These are phyloP conservation scores for Drosophila littoralis DNA, from an alignment of 1,140 invertebrate species.

Conservation along the genomic window DNA sequence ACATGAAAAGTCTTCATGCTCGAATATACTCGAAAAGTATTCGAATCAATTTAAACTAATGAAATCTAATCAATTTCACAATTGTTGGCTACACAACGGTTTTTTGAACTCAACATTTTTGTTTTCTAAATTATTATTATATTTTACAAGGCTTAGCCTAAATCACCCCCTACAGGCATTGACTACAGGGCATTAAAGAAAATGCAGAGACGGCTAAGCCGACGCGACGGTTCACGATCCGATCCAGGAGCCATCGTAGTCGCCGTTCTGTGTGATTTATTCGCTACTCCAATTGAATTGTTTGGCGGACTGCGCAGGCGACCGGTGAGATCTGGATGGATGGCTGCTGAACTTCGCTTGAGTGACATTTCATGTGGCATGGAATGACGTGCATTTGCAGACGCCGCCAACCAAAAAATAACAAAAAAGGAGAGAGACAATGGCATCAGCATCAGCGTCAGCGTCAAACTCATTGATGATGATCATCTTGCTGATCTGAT, in stretches of 20 bases:
- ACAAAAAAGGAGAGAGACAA: slow-evolving; percentile 39
- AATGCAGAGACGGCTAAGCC: slow-evolving; percentile 22
- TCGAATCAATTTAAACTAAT: neutral
- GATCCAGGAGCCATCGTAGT: slow-evolving; percentile 21
- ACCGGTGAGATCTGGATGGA: slow-evolving; percentile 18
- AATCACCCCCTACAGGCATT: slow-evolving; percentile 5
- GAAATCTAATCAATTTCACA: too few species aligned
- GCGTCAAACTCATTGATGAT: slow-evolving; percentile 72
- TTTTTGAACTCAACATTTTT: too few species aligned
- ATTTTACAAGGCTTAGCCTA: neutral
- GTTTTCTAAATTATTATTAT: too few species aligned
- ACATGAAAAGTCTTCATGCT: too few species aligned
- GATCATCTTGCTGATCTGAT: slow-evolving; percentile 68
- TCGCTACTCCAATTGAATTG: slow-evolving; percentile 82
- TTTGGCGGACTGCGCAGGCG: slow-evolving; percentile 47
- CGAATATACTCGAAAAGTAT: too few species aligned
- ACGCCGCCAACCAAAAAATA: slow-evolving; percentile 44
- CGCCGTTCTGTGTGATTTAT: slow-evolving; percentile 75
- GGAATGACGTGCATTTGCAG: slow-evolving; percentile 73
- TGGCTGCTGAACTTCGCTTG: slow-evolving; percentile 45
- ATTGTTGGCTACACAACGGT: too few species aligned
- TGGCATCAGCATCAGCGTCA: slow-evolving; percentile 29
- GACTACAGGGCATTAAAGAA: slow-evolving; percentile 20
- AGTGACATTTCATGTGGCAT: slow-evolving; percentile 77
- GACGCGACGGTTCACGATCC: slow-evolving; percentile 36